Evolutionary conservation across 2,888 invertebrate species (phyloP).

Genomic region (Papilio demoleus): DNA sequence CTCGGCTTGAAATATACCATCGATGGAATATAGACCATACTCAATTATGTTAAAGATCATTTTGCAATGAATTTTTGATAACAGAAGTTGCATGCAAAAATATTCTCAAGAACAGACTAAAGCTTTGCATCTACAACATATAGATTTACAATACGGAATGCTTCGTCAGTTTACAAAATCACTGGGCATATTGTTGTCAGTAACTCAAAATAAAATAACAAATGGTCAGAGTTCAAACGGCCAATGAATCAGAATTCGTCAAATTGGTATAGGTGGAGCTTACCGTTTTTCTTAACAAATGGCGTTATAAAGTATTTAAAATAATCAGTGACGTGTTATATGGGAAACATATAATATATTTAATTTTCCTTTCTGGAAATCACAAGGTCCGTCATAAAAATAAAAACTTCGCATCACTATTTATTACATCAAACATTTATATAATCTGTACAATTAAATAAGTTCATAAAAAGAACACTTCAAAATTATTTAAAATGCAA

Average conservation of each 20-base stretch:
- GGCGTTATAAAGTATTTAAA: no score
- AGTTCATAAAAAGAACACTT: no score
- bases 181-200: not conserved
- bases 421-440: no score
- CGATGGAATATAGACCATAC: constrained; percentile 8
- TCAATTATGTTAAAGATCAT: constrained; percentile 7
- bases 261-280: no score
- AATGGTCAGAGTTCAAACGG: no score
- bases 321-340: not conserved
- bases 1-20: constrained; percentile 24
- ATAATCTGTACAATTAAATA: no score
- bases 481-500: not conserved
- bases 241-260: no score
- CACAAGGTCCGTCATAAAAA: not conserved
- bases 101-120: no score
- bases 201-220: no score
- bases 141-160: not conserved
- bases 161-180: not conserved
- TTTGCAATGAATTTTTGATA: not conserved
- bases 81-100: constrained; percentile 3
- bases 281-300: no score
- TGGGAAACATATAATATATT: not conserved
- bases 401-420: no score
- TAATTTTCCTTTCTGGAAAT: not conserved
- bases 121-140: no score